Evolutionary conservation across 1,140 invertebrate species (phyloP), one percentile per base, ranked within the genome.

Genomic region (Lepeophtheirus salmonis): DNA sequence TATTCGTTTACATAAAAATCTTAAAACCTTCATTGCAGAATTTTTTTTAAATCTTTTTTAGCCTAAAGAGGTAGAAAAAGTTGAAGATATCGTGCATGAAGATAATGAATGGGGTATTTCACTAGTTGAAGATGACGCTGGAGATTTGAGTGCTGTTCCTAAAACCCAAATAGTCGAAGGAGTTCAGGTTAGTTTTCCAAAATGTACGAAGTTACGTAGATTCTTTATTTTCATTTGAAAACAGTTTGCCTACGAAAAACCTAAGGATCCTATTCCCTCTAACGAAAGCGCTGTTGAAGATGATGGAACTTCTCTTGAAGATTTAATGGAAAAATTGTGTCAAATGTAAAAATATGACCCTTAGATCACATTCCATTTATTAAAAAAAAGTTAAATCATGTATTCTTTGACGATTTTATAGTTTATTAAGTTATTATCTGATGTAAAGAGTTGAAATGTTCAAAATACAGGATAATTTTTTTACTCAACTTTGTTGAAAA

Each of bases 101-200:
- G 84, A 87, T 51, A 96, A 97, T 73, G 82, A 89, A 61, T 96
- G 88, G 87, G 89, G 80, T 63, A 82, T 84, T 66, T 77, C 74
- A 60, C 65, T 86, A 41, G 76, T 86, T 0, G 81, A 83, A 23
- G 72, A 72, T 52, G 66, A 65, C 6, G 53, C 64, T 49, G 60
- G 62, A 20, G 64, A 64, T 4, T n/a, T 23, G 20, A 23, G 25
- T n/a, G 41, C 30, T n/a, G 23, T 20, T 3, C 26, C 17, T 2
- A 25, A 16, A 16, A 26, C 61, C 3, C 25, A 56, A n/a, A 17
- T 60, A 2, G 63, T 16, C 3, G 24, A 18, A 18, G 53, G 53
- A 41, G n/a, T 41, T 41, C 30, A 41, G 30, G 30, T n/a, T n/a
- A n/a, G n/a, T n/a, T n/a, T n/a, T n/a, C n/a, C n/a, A n/a, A n/a